These are phyloP conservation scores for Pseudochaenichthys georgianus DNA, from an alignment of 2,797 vertebrate species.

Conservation along the genomic window DNA sequence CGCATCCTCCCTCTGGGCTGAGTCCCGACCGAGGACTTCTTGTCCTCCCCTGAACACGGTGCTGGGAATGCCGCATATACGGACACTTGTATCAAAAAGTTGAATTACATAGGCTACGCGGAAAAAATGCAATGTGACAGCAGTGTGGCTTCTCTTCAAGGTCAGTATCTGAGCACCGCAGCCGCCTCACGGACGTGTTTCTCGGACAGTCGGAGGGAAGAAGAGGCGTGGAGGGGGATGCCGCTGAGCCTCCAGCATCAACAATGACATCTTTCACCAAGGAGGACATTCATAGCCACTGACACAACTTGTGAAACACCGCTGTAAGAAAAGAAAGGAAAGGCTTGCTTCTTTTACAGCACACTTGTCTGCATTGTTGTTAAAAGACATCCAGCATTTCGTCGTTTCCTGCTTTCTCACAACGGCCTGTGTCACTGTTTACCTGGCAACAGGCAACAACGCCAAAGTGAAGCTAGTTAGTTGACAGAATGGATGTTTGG, in stretches of 20 bases:
- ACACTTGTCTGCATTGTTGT: neutral
- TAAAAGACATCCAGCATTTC: constrained; percentile 11
- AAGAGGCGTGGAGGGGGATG: constrained; percentile 55
- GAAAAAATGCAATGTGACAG: constrained; percentile 57
- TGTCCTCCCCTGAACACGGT: constrained; percentile 31
- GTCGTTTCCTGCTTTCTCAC: constrained; percentile 60
- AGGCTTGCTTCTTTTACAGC: neutral
- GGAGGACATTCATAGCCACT: constrained; percentile 31
- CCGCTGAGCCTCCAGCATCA: constrained; percentile 63
- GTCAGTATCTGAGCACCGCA: constrained; percentile 64
- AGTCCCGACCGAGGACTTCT: constrained; percentile 33
- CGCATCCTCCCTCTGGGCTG: constrained; percentile 4
- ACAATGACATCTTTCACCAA: constrained; percentile 54
- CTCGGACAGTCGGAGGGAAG: constrained; percentile 24
- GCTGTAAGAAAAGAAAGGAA: neutral
- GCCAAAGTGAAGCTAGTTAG: constrained; percentile 20
- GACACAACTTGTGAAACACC: constrained; percentile 39
- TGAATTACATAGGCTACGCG: constrained; percentile 9
- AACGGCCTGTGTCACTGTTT: constrained; percentile 41
- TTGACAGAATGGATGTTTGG: neutral
- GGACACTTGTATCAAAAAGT: constrained; percentile 59
- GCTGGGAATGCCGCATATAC: constrained; percentile 39
- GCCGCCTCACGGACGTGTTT: constrained; percentile 51
- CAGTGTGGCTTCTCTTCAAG: constrained; percentile 64
- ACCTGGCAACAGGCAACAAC: constrained; percentile 48